A percentile compares a stretch with the other conserved stretches of the same genome.
phyloP scores from a whole-genome alignment of 2,888 invertebrate species.

The Brachyptera risi region DNA sequence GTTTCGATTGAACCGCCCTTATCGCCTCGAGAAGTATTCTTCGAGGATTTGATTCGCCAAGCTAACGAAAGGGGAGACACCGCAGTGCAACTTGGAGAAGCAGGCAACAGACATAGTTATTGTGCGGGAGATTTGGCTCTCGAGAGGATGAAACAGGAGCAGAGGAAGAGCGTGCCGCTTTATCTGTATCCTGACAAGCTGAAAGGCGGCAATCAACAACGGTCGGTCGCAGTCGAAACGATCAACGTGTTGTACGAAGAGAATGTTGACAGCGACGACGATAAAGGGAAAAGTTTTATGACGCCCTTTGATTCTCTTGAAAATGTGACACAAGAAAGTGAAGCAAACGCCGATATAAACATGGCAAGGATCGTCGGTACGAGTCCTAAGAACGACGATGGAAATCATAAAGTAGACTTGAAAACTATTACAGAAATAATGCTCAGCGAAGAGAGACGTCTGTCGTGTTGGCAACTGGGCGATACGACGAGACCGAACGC shows the following conservation, averaged over 20 bases:
- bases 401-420: not conserved
- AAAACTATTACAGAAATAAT: not conserved
- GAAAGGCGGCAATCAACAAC: not conserved
- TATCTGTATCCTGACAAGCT: conserved; percentile 16
- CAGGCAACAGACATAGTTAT: not conserved
- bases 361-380: not conserved
- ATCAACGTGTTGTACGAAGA: not conserved
- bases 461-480: not conserved
- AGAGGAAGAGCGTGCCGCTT: conserved; percentile 22
- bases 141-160: not conserved
- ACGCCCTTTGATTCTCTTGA: no score
- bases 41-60: conserved; percentile 22
- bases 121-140: not conserved
- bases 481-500: not conserved
- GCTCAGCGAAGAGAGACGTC: not conserved
- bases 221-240: not conserved
- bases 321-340: no score
- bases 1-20: conserved; percentile 33
- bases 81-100: no score
- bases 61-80: conserved; percentile 11
- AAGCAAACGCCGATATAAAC: no score
- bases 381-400: not conserved
- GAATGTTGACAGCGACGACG: not conserved
- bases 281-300: no score
- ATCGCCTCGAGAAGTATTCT: conserved; percentile 25